Evolutionary conservation across 2,888 invertebrate genomes (phyloP).

Genomic region (Melieria crassipennis): DNA sequence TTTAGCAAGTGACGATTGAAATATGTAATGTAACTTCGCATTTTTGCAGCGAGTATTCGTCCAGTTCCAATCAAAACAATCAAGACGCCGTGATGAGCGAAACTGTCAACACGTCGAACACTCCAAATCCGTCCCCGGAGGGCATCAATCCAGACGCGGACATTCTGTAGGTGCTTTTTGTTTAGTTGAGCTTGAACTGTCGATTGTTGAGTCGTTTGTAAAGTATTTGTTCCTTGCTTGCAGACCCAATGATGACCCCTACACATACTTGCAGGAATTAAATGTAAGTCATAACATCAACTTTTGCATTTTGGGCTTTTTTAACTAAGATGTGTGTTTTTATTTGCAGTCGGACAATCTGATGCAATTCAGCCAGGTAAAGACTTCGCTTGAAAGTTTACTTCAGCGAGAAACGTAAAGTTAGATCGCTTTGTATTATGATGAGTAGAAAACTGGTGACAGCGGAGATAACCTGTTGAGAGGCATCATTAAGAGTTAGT

Average conservation of each 20-base stretch:
- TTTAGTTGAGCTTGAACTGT: slow-evolving; percentile 33
- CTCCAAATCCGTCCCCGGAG: slow-evolving; percentile 38
- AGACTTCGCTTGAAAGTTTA: slow-evolving; percentile 37
- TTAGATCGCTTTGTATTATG: slow-evolving; percentile 61
- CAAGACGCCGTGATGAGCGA: slow-evolving; percentile 31
- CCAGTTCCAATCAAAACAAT: slow-evolving; percentile 25
- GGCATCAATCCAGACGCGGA: slow-evolving; percentile 36
- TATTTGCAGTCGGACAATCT: slow-evolving; percentile 55
- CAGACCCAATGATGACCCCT: slow-evolving; percentile 49
- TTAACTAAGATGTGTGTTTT: too few species aligned
- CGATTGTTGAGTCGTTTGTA: not conserved
- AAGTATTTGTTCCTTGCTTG: slow-evolving; percentile 27
- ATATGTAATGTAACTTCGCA: too few species aligned
- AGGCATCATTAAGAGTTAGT: too few species aligned
- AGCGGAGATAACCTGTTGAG: slow-evolving; percentile 54
- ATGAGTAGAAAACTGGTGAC: slow-evolving; percentile 60
- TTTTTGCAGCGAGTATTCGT: slow-evolving; percentile 24
- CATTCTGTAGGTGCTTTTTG: slow-evolving; percentile 38
- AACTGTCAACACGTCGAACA: slow-evolving; percentile 38
- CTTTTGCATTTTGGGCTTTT: not conserved
- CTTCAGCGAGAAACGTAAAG: slow-evolving; percentile 55
- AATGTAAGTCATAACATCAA: slow-evolving; percentile 50
- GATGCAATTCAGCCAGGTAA: slow-evolving; percentile 61
- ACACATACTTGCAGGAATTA: slow-evolving; percentile 56
- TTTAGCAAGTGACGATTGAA: too few species aligned